Evolutionary conservation across 2,888 invertebrate species (phyloP), one percentile per base, ranked within the genome.

Genomic region (Pristionchus fissidentatus): DNA sequence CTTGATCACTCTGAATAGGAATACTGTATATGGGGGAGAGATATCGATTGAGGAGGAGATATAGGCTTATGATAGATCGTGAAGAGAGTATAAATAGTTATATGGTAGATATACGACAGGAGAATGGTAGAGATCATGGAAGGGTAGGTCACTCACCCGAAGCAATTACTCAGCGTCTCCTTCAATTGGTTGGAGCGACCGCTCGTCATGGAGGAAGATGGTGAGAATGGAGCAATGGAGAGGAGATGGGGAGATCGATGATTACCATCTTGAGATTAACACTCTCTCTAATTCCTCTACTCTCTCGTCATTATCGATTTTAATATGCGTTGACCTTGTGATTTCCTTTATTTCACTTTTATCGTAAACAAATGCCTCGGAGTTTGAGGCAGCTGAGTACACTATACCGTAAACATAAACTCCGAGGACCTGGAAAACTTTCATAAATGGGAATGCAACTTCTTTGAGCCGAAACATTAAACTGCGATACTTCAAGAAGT

Each of bases 161-260:
- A 75, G 46, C 75, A 75, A 29, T 43, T 75, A 29, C 46, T 75
- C 29, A 75, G 19, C 5, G 43, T 29, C 75, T 75, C 75, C 75
- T 75, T 75, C 46, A 75, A 15, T 29, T 75, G 75, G n/a, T n/a
- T n/a, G 19, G 19, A 38, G 66, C 38, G 66, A 75, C 75, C 46
- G 49, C 26, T 49, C 75, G 26, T 29, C 75, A 75, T 75, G n/a
- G 75, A 22, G 43, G 29, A 46, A 35, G 15, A 46, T 46, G 29
- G 75, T 22, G 29, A 46, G 75, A 75, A n/a, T 66, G 22, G 66
- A 66, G 38, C 19, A 4, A 1, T 35, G n/a, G 41, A 35, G 66
- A 41, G 66, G 38, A 55, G 66, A n/a, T 35, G n/a, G 4, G n/a
- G 38, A 38, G 55, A 22, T 15, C 4, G 55, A 22, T 15, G 4